phyloP scores from a whole-genome alignment of 2,113 vertebrate species.

The Muntiacus muntjak region DNA sequence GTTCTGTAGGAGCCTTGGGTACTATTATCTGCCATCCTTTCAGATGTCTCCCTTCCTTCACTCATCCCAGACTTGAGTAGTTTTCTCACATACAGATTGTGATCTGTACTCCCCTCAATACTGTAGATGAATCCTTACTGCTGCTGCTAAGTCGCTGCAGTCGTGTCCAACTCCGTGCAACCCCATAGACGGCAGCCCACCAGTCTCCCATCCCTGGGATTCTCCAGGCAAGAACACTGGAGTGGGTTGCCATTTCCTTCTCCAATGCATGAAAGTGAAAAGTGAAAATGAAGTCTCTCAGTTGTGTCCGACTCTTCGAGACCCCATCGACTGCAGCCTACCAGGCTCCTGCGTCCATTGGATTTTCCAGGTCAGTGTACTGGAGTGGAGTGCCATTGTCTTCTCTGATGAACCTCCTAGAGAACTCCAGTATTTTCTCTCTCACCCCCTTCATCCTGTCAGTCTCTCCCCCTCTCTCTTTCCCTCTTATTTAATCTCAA shows the following conservation, averaged over 20 bases:
- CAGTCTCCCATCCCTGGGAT: background rate
- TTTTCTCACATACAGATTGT: background rate
- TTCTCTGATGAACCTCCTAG: background rate
- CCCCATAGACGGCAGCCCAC: background rate
- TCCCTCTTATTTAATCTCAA: background rate
- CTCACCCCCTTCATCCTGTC: background rate
- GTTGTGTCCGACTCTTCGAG: fast-evolving
- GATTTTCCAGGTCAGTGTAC: background rate
- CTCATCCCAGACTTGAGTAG: background rate
- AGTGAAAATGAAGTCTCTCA: fast-evolving
- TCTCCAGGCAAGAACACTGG: background rate
- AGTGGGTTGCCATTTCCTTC: background rate
- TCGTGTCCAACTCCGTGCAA: fast-evolving
- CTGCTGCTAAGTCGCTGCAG: background rate
- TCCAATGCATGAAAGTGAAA: background rate
- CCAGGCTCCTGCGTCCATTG: fast-evolving
- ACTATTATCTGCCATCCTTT: background rate
- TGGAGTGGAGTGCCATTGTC: background rate
- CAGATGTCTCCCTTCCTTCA: background rate
- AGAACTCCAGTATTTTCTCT: background rate
- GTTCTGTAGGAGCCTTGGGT: background rate
- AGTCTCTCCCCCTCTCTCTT: fast-evolving
- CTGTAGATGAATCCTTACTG: background rate
- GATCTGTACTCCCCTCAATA: background rate
- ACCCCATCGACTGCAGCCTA: background rate